Base-by-base conservation (phyloP, 2,797 vertebrate species). In the Rhynchonycteris naso region DNA sequence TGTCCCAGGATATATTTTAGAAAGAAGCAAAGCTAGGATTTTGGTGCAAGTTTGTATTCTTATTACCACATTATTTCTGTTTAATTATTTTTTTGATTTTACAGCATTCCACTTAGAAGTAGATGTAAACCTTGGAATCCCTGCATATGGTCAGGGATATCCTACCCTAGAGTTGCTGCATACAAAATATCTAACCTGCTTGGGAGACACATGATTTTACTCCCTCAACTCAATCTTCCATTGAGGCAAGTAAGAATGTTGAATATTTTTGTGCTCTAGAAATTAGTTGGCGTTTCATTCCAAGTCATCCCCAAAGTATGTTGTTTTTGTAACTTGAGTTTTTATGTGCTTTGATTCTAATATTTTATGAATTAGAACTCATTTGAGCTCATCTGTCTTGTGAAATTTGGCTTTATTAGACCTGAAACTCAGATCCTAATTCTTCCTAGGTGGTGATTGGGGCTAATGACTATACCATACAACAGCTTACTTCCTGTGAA, bases 271-370 rank as follows among this genome's bases (percentile, higher is more conserved):
- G 50, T 66, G 54, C 78, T 74, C 43, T 86, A 52, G 38, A 66
- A 83, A 96, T 92, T 86, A 92, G 43, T 54, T 74, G 52, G 50
- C 50, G 24, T 50, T 95, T 93, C 59, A 87, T 90, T 88, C 38
- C 22, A 90, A 83, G 8, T 90, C 78, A 87, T 82, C 33, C 33
- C 54, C 54, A 50, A 38, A 81, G 68, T 59, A 74, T 66, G 56
- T 38, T 91, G 47, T 18, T 59, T 79, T 15, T 58, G 15, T 10
- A 76, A 33, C 7, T 1, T 72, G 72, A 82, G 38, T 21, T 66
- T 88, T 83, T 84, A 69, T 30, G 63, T 80, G 30, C 21, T 88
- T 92, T 79, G 43, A 59, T 56, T 92, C 33, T 74, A 80, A 26
- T 43, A 59, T 56, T n/a, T 43, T 47, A 59, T 12, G 68, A 10